Base-by-base conservation (phyloP, 2,888 invertebrate genomes). In the Deilephila porcellus region DNA sequence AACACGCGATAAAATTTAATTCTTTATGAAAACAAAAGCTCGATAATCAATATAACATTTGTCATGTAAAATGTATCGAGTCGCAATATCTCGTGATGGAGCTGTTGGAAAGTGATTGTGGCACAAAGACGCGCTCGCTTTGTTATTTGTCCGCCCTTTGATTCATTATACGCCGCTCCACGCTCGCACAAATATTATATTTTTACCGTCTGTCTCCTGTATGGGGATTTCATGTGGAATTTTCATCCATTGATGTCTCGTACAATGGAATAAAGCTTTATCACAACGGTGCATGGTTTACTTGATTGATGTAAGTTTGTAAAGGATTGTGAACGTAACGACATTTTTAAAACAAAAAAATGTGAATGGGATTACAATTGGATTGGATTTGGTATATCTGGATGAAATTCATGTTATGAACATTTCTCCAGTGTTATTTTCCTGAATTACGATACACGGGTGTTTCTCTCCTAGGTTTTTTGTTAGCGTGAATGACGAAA, bases 101-200 rank as follows among this genome's bases (percentile, higher is more conserved):
- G 45, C 25, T 25, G 45, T 52, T 29, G 29, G 17, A 19, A 32
- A 32, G 20, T 67, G 25, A 34, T 37, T 45, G 25, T 52, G 20
- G 63, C 37, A 67, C 67, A 67, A 62, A 70, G 70, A 73, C 62
- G 25, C 34, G 34, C 74, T 74, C 73, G 76, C 77, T 82, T 67
- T 67, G 67, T 67, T 63, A 20, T 67, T 67, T 67, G 45, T 81
- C 82, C 80, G 82, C 67, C 72, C 70, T 70, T 75, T 80, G 81
- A 79, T 79, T 78, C 81, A 82, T 80, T 80, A 74, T 74, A 74
- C 76, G 71, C 76, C 75, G 77, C 74, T n/a, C 56, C 19, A 32
- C 37, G 20, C 52, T 45, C 67, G 14, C 67, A 45, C 67, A 67
- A 25, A 67, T 67, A 67, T 67, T 25, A 67, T 67, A 67, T 67